These are phyloP conservation scores for Aphyosemion australe DNA, from an alignment of 2,113 vertebrate genomes.

Conservation along the genomic window DNA sequence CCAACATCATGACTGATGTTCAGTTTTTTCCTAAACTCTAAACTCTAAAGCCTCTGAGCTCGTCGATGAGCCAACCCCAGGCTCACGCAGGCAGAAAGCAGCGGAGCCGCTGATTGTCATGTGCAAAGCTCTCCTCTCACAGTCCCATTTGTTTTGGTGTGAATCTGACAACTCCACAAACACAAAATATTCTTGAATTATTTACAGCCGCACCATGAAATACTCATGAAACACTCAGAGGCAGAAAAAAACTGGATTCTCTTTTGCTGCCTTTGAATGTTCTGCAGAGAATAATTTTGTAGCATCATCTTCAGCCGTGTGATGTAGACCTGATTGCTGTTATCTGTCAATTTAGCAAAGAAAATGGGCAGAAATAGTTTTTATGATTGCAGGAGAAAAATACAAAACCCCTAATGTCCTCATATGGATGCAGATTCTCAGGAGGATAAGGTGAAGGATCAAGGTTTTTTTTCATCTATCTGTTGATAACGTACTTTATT, in stretches of 20 bases:
- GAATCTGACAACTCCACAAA: constrained; percentile 11
- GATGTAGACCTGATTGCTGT: constrained; percentile 36
- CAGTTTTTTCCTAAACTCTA: neutral
- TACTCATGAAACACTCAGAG: constrained; percentile 2
- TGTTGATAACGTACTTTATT: no score
- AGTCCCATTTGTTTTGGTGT: constrained; percentile 14
- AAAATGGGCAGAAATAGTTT: constrained; percentile 13
- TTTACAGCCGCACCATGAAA: constrained; percentile 2
- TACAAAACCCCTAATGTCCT: no score
- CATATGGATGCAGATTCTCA: no score
- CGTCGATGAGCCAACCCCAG: constrained; percentile 13
- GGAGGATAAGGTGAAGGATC: no score
- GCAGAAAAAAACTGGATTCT: neutral
- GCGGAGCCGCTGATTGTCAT: constrained; percentile 17
- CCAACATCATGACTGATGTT: no score
- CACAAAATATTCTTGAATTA: constrained; percentile 10
- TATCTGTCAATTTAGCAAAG: constrained; percentile 37
- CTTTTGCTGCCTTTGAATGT: neutral
- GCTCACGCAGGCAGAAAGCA: constrained; percentile 1
- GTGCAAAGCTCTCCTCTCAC: constrained; percentile 14
- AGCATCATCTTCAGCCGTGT: constrained; percentile 21
- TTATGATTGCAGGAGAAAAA: constrained; percentile 20
- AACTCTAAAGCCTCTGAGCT: constrained; percentile 13
- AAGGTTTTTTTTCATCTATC: no score
- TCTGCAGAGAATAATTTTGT: constrained; percentile 6